Base-by-base conservation (phyloP, 1,140 invertebrate species). In the Diprion similis region DNA sequence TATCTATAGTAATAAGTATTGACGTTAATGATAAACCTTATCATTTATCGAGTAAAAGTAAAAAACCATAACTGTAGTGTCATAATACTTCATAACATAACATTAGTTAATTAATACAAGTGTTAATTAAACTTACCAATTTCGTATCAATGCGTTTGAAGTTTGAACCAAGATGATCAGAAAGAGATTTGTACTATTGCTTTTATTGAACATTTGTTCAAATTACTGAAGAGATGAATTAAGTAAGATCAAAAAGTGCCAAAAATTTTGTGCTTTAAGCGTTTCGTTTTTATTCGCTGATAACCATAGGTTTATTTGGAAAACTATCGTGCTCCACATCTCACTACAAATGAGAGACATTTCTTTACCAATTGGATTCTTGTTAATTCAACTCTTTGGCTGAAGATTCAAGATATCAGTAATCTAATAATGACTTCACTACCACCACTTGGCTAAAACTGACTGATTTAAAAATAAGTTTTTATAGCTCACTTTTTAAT, bases 401-500 rank as follows among this genome's bases (percentile, higher is more conserved):
- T 15, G 51, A 59, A 59, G 11, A 59, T 59, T 59, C 24, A 3
- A 37, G 24, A 37, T 37, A 59, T 59, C n/a, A 59, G n/a, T 59
- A 37, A 59, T 17, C 4, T 59, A 59, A 59, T 59, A 37, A 59
- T 17, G n/a, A 8, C 0, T 59, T 13, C n/a, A 59, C 3, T 17
- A 59, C 51, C 51, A 15, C 11, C 51, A 59, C 51, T 6, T 59
- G 9, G 51, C 51, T 59, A 77, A 79, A 78, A 78, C 73, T 66
- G 81, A 82, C 81, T 82, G 81, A 82, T 80, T 82, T 82, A 78
- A 72, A 68, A 18, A 45, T 79, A 80, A 80, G 81, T 79, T 82
- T 81, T 81, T 79, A 71, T 82, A 82, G 78, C 78, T 78, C 73
- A 82, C 80, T 81, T 80, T 79, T 76, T 59, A 59, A 59, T 59